These are phyloP conservation scores for Hyalella azteca DNA, from an alignment of 2,888 invertebrate genomes.

Conservation along the genomic window DNA sequence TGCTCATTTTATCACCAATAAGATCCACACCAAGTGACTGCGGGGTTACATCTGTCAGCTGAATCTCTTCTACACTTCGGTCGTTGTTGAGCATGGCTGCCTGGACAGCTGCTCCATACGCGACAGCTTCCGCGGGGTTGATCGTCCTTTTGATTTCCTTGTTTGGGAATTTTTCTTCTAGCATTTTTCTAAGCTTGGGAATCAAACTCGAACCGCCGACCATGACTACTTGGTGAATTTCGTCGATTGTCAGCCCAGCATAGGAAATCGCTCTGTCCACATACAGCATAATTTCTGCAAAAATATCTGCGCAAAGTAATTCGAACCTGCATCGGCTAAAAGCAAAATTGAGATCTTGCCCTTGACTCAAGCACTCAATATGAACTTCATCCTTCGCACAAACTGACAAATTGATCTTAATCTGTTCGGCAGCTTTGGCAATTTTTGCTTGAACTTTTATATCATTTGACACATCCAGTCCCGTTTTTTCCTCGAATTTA, in stretches of 20 bases:
- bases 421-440: slow-evolving; percentile 83
- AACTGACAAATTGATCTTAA: slow-evolving; percentile 64
- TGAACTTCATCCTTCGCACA: slow-evolving; percentile 65
- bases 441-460: slow-evolving; percentile 69
- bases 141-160: slow-evolving; percentile 72
- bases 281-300: slow-evolving; percentile 70
- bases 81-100: slow-evolving; percentile 63
- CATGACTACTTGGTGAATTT: slow-evolving; percentile 69
- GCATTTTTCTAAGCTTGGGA: slow-evolving; percentile 94
- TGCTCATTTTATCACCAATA: not conserved
- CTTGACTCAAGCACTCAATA: slow-evolving; percentile 93
- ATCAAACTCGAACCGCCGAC: slow-evolving; percentile 97
- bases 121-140: slow-evolving; percentile 95
- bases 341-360: slow-evolving; percentile 93
- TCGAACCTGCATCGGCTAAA: slow-evolving; percentile 89
- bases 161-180: slow-evolving; percentile 75
- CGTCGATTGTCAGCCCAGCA: slow-evolving; percentile 69
- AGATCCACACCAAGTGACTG: not conserved
- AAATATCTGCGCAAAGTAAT: slow-evolving; percentile 71
- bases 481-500: slow-evolving; percentile 68
- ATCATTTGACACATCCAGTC: slow-evolving; percentile 67
- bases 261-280: slow-evolving; percentile 72
- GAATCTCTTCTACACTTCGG: not conserved
- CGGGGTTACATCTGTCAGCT: not conserved
- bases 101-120: slow-evolving; percentile 72